Percentiles rank a stretch among this genome's conserved stretches.
phyloP scores from a whole-genome alignment of 2,888 invertebrate genomes.

The Lithosia quadra region DNA sequence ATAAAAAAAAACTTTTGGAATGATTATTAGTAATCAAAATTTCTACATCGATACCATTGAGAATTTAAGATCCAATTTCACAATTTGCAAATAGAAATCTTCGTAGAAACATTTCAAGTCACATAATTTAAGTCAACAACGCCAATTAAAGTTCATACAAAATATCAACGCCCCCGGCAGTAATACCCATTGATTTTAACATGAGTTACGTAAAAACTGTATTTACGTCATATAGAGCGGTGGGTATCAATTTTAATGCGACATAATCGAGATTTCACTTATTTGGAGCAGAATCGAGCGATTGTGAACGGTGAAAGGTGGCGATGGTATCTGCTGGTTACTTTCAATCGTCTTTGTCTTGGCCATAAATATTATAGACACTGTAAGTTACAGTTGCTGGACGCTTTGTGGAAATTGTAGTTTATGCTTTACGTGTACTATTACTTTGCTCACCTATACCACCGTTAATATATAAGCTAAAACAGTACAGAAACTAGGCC shows the following conservation, averaged over 20 bases:
- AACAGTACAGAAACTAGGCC: no score
- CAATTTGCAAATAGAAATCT: not conserved
- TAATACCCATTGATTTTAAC: conserved; percentile 38
- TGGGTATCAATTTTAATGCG: conserved; percentile 56
- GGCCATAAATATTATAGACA: conserved; percentile 22
- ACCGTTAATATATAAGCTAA: no score
- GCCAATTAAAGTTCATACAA: conserved; percentile 10
- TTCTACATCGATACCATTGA: no score
- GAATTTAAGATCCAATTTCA: no score
- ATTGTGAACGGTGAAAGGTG: conserved; percentile 59
- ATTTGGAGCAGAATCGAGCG: conserved; percentile 63
- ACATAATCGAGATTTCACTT: conserved; percentile 57
- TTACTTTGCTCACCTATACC: not conserved
- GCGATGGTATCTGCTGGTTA: conserved; percentile 48
- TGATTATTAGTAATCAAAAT: not conserved
- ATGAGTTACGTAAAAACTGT: conserved; percentile 46
- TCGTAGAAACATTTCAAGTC: not conserved
- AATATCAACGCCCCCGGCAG: conserved; percentile 27
- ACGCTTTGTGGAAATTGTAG: conserved; percentile 12
- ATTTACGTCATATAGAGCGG: conserved; percentile 51
- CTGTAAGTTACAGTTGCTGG: conserved; percentile 13
- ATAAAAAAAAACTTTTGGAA: no score
- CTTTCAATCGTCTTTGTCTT: conserved; percentile 54
- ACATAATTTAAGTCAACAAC: not conserved
- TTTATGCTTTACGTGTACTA: conserved; percentile 11